Evolutionary conservation across 2,797 vertebrate species (phyloP), one percentile per base, ranked within the genome.

Genomic region (Phylloscopus collybita): DNA sequence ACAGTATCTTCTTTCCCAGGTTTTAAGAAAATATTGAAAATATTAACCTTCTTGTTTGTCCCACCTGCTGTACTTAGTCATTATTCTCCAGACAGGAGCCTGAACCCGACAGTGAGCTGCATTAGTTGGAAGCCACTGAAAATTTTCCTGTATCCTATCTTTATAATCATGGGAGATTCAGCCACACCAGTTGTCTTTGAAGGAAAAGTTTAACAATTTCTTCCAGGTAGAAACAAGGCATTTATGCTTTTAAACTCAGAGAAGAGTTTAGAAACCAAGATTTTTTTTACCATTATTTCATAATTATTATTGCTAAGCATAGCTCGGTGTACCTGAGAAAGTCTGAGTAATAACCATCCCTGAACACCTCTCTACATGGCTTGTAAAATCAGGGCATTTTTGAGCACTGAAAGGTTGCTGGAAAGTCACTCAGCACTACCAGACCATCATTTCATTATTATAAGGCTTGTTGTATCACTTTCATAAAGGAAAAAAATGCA

Each of bases 321-420:
- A 88, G 75, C 66, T 73, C 80, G 69, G 64, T 88, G 53, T 14
- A 71, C 1, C 7, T 21, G 38, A 86, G 53, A 36, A 69, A 86
- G 20, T 40, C n/a, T 74, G 21, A 78, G 70, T 21, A 75, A 53
- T 51, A 64, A 64, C 49, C 59, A 57, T 25, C 61, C 42, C 23
- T 60, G 54, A 91, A 32, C 70, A 80, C 73, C 40, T 84, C 94
- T 96, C 95, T 91, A 96, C 65, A 51, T 56, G 15, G 25, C 45
- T 93, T 91, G 57, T 94, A 96, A 97, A 96, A 95, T 83, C 73
- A 50, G 88, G 80, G 90, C 40, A 71, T 64, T 95, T 94, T 66
- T 36, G 53, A 90, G 45, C 71, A 82, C 42, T 70, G 72, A 92
- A 93, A 97, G 54, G 66, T 94, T 96, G 78, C 36, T 92, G 88